These are phyloP conservation scores for Limnephilus lunatus DNA, from an alignment of 2,888 invertebrate species.

Conservation along the genomic window DNA sequence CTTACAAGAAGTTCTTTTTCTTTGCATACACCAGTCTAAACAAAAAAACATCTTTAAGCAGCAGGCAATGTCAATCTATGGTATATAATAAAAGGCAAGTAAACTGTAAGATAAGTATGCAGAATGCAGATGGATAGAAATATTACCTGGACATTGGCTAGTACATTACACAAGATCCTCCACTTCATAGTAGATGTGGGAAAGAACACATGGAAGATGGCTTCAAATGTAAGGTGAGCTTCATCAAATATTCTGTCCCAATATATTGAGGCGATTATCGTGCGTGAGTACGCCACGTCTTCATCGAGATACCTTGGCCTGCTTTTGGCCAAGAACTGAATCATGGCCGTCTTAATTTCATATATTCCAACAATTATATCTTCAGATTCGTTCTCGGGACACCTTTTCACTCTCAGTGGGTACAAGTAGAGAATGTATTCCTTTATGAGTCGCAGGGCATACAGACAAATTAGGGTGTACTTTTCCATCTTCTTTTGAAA, in stretches of 20 bases:
- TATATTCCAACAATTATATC: constrained; percentile 91
- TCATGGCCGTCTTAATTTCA: constrained; percentile 88
- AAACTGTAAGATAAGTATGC: background rate
- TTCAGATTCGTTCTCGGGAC: constrained; percentile 81
- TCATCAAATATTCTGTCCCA: constrained; percentile 89
- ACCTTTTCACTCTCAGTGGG: constrained; percentile 81
- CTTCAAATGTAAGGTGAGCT: constrained; percentile 92
- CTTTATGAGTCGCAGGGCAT: constrained; percentile 82
- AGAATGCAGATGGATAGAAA: background rate
- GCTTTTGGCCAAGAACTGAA: constrained; percentile 86
- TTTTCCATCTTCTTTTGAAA: constrained; percentile 34
- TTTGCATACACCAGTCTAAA: constrained; percentile 68
- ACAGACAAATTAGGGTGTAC: constrained; percentile 65
- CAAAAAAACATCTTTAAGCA: background rate
- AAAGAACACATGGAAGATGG: constrained; percentile 97
- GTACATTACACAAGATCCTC: constrained; percentile 91
- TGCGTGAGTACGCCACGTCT: background rate
- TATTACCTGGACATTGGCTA: constrained; percentile 70
- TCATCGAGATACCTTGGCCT: background rate
- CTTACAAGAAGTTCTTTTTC: constrained; percentile 78
- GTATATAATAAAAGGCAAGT: background rate
- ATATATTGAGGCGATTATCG: constrained; percentile 18
- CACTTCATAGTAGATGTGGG: constrained; percentile 95
- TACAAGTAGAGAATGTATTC: constrained; percentile 95
- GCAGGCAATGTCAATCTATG: background rate